phyloP scores from a whole-genome alignment of 2,113 vertebrate genomes.

The Oryctolagus cuniculus region mOryCun1.1 NC_091440.1:78746001-78746500 shows the following conservation, averaged over 20 bases:
- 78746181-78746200: neutral
- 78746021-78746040: neutral
- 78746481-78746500: neutral
- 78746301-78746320: neutral
- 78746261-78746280: neutral
- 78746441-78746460: neutral
- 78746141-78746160: neutral
- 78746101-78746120: neutral
- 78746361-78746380: neutral
- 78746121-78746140: neutral
- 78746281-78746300: neutral
- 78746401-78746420: neutral
- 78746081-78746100: neutral
- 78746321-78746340: neutral
- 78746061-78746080: neutral
- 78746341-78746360: neutral
- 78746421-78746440: neutral
- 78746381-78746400: too few relatives aligned
- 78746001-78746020: neutral
- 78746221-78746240: neutral
- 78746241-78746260: conserved; percentile 11
- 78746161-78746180: neutral
- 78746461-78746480: neutral
- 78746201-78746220: neutral
- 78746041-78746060: neutral